phyloP scores from a whole-genome alignment of 1,140 invertebrate genomes.

The Drepana arcuata region DNA sequence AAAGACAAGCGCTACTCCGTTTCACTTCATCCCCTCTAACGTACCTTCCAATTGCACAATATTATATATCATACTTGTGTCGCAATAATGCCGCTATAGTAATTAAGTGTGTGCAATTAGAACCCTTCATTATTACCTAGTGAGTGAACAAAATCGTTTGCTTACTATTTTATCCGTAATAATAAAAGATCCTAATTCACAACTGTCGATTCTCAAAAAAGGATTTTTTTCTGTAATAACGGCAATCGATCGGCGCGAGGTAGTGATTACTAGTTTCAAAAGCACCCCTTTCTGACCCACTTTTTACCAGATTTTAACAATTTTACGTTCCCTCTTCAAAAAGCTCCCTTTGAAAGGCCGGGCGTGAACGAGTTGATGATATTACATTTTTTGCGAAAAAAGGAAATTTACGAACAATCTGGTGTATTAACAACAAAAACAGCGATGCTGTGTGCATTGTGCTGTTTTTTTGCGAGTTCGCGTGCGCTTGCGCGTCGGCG shows the following conservation, averaged over 20 bases:
- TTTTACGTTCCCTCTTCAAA: constrained; percentile 63
- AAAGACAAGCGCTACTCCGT: too few species aligned
- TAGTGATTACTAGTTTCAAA: constrained; percentile 68
- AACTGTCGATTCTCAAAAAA: constrained; percentile 37
- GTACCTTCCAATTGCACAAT: too few species aligned
- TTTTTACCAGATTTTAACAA: constrained; percentile 68
- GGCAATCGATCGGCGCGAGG: constrained; percentile 62
- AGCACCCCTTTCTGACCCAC: constrained; percentile 69
- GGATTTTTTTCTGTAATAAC: constrained; percentile 60
- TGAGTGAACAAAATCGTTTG: constrained; percentile 14
- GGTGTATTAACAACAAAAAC: constrained; percentile 67
- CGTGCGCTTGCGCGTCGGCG: constrained; percentile 70
- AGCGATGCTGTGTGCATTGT: constrained; percentile 60
- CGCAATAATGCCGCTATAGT: too few species aligned
- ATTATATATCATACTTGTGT: too few species aligned
- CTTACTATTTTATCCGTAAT: constrained; percentile 28
- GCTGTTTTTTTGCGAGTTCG: constrained; percentile 63
- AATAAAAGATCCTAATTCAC: constrained; percentile 33
- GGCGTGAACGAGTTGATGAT: constrained; percentile 72
- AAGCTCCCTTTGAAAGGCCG: constrained; percentile 64
- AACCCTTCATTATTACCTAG: constrained; percentile 19
- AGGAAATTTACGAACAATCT: constrained; percentile 68
- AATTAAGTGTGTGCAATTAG: constrained; percentile 12
- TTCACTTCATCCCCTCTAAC: too few species aligned
- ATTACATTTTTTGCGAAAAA: constrained; percentile 66